Evolutionary conservation across 2,797 vertebrate species (phyloP).

Genomic region (Chelmon rostratus): DNA sequence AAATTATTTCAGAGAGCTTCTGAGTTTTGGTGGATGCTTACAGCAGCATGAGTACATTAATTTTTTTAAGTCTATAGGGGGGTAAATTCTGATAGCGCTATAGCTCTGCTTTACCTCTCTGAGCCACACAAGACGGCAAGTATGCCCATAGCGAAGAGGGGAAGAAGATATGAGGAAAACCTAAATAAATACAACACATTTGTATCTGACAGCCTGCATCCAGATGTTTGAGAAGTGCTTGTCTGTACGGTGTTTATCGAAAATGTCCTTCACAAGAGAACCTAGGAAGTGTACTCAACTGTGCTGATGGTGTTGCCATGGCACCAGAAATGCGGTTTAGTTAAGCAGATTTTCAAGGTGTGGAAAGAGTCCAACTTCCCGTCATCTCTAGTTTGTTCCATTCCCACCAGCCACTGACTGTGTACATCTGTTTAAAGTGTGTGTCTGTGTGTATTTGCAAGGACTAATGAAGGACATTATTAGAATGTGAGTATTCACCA

Average conservation of each 20-base stretch:
- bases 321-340: constrained; percentile 44
- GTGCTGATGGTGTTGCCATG: constrained; percentile 53
- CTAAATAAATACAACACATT: constrained; percentile 45
- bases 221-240: constrained; percentile 52
- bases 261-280: constrained; percentile 30
- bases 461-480: constrained; percentile 66
- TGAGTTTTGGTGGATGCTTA: background rate
- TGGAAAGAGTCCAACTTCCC: constrained; percentile 42
- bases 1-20: background rate
- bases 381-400: constrained; percentile 62
- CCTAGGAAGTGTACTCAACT: constrained; percentile 24
- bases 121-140: constrained; percentile 8
- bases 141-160: background rate
- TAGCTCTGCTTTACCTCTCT: too few species aligned
- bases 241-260: constrained; percentile 49
- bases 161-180: constrained; percentile 33
- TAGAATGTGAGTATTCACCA: constrained; percentile 57
- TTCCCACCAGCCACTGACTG: constrained; percentile 45
- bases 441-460: constrained; percentile 33
- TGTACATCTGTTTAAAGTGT: constrained; percentile 58
- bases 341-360: constrained; percentile 54
- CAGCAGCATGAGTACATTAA: background rate
- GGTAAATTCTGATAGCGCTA: too few species aligned
- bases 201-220: constrained; percentile 42
- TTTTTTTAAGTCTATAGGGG: too few species aligned